phyloP scores from a whole-genome alignment of 2,797 vertebrate species.

The Adrianichthys oophorus region DNA sequence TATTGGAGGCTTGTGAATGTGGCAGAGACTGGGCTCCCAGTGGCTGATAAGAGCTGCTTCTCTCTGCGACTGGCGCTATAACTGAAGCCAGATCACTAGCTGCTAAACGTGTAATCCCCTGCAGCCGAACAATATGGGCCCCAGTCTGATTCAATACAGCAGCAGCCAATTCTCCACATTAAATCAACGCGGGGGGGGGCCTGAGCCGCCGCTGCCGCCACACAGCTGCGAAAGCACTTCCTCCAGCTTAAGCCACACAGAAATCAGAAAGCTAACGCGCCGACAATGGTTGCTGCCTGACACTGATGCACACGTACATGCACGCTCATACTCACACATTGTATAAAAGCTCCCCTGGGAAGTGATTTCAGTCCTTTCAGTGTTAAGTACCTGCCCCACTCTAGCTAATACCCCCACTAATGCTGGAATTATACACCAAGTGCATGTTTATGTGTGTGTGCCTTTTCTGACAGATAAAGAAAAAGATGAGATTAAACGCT shows the following conservation, averaged over 20 bases:
- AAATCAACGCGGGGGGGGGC: constrained; percentile 89
- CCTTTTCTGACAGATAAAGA: constrained; percentile 38
- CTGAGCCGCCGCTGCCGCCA: constrained; percentile 57
- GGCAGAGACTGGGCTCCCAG: constrained; percentile 85
- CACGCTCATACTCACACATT: constrained; percentile 44
- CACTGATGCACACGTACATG: constrained; percentile 36
- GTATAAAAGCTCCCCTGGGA: constrained; percentile 72
- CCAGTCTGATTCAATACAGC: constrained; percentile 93
- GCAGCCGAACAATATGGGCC: constrained; percentile 90
- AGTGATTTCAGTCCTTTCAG: constrained; percentile 75
- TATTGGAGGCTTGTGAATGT: constrained; percentile 99
- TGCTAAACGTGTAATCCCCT: constrained; percentile 96
- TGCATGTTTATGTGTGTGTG: constrained; percentile 28
- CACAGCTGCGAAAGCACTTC: constrained; percentile 85
- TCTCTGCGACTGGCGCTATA: constrained; percentile 83
- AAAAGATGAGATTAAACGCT: constrained; percentile 57
- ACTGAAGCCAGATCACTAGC: constrained; percentile 89
- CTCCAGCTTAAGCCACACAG: constrained; percentile 87
- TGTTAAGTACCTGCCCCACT: constrained; percentile 75
- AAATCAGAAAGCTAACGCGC: constrained; percentile 65
- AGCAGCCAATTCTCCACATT: constrained; percentile 95
- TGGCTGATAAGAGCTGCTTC: constrained; percentile 92
- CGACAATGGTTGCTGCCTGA: constrained; percentile 72
- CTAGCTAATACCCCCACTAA: constrained; percentile 69
- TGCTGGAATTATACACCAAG: constrained; percentile 59